These are phyloP conservation scores for Eupeodes luniger DNA, from an alignment of 2,888 invertebrate genomes.

Conservation along the genomic window DNA sequence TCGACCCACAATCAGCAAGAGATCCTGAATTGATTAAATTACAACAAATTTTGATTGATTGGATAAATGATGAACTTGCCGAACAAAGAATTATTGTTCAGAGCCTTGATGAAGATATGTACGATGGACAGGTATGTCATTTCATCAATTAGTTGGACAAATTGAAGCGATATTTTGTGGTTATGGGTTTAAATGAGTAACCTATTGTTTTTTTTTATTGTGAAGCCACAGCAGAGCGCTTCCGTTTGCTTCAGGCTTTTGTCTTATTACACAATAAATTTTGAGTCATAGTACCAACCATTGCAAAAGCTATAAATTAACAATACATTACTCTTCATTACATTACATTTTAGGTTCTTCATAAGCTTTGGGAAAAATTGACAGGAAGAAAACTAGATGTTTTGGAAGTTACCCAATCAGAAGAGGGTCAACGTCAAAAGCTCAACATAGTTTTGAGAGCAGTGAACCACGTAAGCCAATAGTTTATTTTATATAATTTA, in stretches of 20 bases:
- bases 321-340: too few relatives aligned
- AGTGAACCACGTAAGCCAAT: slow-evolving; percentile 90
- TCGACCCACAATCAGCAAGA: slow-evolving; percentile 94
- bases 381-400: slow-evolving; percentile 96
- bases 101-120: slow-evolving; percentile 97
- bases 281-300: too few relatives aligned
- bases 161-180: too few relatives aligned
- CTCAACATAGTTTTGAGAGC: slow-evolving; percentile 94
- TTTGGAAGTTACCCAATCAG: slow-evolving; percentile 99
- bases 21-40: slow-evolving; percentile 94
- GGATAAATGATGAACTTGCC: slow-evolving; percentile 99
- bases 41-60: slow-evolving; percentile 94
- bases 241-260: too few relatives aligned
- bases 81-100: slow-evolving; percentile 98
- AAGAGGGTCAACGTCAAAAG: slow-evolving; percentile 98
- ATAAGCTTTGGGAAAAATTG: slow-evolving; percentile 92
- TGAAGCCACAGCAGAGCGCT: too few relatives aligned
- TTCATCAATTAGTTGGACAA: neutral
- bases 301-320: neutral
- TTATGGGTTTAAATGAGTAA: too few relatives aligned
- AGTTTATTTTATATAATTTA: neutral
- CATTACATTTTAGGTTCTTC: slow-evolving; percentile 86
- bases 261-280: too few relatives aligned
- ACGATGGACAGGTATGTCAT: slow-evolving; percentile 93
- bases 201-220: too few relatives aligned